Conservation (phyloP, 2,113 vertebrate genomes). For the Sakesphorus luctuosus region DNA sequence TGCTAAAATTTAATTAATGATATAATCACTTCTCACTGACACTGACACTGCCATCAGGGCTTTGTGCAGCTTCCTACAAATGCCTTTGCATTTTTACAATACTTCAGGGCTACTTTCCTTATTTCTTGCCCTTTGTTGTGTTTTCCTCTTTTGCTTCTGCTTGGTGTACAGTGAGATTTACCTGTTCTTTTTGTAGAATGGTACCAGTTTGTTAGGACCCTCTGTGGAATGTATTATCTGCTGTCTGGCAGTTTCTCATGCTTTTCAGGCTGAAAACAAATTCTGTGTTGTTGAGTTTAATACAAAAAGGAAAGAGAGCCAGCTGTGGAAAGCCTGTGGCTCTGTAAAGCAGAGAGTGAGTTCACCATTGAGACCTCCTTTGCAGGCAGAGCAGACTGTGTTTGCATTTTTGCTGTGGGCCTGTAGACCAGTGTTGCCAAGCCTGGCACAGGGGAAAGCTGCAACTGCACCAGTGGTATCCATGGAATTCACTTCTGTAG, state of each 20-base stretch:
- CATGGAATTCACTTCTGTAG: neutral
- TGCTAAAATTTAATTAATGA: neutral
- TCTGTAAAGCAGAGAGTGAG: neutral
- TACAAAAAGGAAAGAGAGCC: neutral
- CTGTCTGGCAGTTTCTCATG: neutral
- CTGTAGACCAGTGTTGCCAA: neutral
- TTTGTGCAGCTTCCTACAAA: neutral
- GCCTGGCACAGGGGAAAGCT: neutral
- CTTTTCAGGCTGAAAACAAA: neutral
- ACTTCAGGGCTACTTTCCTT: neutral
- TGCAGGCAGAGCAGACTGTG: neutral
- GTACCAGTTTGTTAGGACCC: neutral
- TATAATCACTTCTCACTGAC: neutral
- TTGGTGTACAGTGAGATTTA: neutral
- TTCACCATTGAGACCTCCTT: neutral
- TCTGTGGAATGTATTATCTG: neutral
- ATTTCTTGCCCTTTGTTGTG: neutral
- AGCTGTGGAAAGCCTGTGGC: neutral
- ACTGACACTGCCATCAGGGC: neutral
- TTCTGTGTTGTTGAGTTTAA: neutral
- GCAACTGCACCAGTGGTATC: neutral
- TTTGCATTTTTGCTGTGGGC: neutral
- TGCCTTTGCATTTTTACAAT: neutral
- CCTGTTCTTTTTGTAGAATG: fast-evolving
- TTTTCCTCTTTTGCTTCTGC: neutral